phyloP scores from a whole-genome alignment of 2,888 invertebrate genomes.

The Perizoma flavofasciatum region DNA sequence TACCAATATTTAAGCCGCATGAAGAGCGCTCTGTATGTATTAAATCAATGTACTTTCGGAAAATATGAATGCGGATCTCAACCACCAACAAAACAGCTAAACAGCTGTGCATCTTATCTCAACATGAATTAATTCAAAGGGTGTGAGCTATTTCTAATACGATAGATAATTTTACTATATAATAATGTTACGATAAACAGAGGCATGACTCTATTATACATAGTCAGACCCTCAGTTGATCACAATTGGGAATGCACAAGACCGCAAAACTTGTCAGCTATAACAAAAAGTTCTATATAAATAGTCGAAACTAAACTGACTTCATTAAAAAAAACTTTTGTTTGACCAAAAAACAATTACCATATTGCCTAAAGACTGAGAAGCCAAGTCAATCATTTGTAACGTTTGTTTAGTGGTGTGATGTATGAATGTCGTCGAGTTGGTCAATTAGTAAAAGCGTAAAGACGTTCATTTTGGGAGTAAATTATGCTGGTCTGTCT shows the following conservation, averaged over 20 bases:
- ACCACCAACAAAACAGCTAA: too few species aligned
- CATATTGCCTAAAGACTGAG: constrained; percentile 57
- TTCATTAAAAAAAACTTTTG: constrained; percentile 49
- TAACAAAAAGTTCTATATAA: constrained; percentile 47
- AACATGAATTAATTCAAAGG: too few species aligned
- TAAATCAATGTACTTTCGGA: too few species aligned
- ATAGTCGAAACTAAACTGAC: constrained; percentile 39
- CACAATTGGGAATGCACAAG: constrained; percentile 56
- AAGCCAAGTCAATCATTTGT: constrained; percentile 68
- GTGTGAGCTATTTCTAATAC: too few species aligned
- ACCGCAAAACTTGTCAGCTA: constrained; percentile 43
- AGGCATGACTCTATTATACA: background rate
- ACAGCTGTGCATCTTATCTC: too few species aligned
- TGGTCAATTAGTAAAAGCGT: constrained; percentile 80
- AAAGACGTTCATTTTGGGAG: constrained; percentile 75
- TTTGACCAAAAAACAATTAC: constrained; percentile 52
- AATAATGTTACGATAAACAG: background rate
- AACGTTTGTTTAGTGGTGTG: constrained; percentile 64
- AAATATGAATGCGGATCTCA: too few species aligned
- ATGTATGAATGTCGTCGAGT: constrained; percentile 68
- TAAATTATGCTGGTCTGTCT: constrained; percentile 53
- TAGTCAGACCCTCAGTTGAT: constrained; percentile 6
- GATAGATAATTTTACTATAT: too few species aligned
- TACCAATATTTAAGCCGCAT: too few species aligned
- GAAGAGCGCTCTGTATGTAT: too few species aligned